A percentile compares a stretch with the other conserved stretches of the same genome.
These are phyloP conservation scores for Drosophila pachea DNA, from an alignment of 1,140 invertebrate genomes.

Conservation along the genomic window DNA sequence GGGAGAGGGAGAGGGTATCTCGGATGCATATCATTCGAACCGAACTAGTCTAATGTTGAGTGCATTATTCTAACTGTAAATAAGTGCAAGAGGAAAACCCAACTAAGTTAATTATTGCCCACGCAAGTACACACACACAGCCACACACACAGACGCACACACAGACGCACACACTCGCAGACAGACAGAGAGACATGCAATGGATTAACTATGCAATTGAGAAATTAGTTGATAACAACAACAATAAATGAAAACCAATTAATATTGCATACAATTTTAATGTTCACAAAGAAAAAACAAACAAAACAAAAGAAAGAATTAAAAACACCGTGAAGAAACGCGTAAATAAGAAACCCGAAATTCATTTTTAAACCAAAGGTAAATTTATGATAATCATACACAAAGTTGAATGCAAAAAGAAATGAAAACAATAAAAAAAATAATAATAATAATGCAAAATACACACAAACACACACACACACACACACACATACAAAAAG, in stretches of 20 bases:
- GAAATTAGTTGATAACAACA: conserved; percentile 42
- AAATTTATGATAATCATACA: conserved; percentile 66
- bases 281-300: conserved; percentile 40
- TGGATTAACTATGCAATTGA: conserved; percentile 42
- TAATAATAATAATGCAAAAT: neutral
- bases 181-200: too few species aligned
- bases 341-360: conserved; percentile 12
- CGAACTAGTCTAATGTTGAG: conserved; percentile 62
- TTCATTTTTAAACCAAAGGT: conserved; percentile 21
- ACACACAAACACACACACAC: conserved; percentile 7
- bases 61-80: conserved; percentile 76
- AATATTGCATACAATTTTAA: conserved; percentile 65
- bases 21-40: conserved; percentile 41
- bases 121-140: conserved; percentile 39
- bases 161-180: too few species aligned
- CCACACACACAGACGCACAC: too few species aligned
- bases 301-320: conserved; percentile 30
- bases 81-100: conserved; percentile 33
- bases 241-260: conserved; percentile 32
- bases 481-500: conserved; percentile 7
- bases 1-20: conserved; percentile 28
- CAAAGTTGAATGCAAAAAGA: conserved; percentile 36
- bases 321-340: conserved; percentile 27
- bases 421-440: conserved; percentile 16
- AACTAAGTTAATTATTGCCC: conserved; percentile 53